Evolutionary conservation across 2,113 vertebrate species (phyloP), one percentile per base, ranked within the genome.

Genomic region (Melanotaenia duboulayi): DNA sequence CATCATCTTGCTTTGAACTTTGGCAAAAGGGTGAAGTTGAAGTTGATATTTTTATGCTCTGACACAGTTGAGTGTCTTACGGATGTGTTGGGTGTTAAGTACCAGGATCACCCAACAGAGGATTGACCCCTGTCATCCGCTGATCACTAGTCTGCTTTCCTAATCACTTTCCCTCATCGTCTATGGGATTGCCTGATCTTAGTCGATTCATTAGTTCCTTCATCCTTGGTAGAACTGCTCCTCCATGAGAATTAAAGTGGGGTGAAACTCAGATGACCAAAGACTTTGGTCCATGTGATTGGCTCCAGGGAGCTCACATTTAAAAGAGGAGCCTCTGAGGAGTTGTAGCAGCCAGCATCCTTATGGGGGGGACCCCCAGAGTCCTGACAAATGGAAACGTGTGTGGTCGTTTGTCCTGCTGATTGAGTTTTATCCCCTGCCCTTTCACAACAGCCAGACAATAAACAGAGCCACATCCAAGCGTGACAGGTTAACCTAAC

Each of bases 361-460:
- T 10, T 2, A 24, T 20, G 35, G 23, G 28, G 61, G 23, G 35
- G 64, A 32, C 54, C 35, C 71, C 80, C 80, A 19, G 3, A 24
- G 73, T 74, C 56, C 79, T 91, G 89, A 91, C 88, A 78, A 86
- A 89, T 86, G 81, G 74, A 16, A 71, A 69, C 74, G 1, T 14
- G 66, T 39, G 73, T 54, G 78, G 74, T 80, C 83, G 83, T 90
- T 90, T 92, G 86, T 92, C 86, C 82, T 23, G 35, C 83, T 90
- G 89, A 90, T 91, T 84, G 87, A 90, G 84, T 91, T 90, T 90
- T 85, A 89, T 89, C 87, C 83, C 46, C 81, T 92, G 90, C 90
- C 87, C 87, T 90, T 90, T 87, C 82, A 79, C 80, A 84, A 71
- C 39, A 51, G 76, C 83, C 79, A 80, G 80, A 80, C 83, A 80